Evolutionary conservation across 2,888 invertebrate genomes (phyloP), one percentile per base, ranked within the genome.

Genomic region (Drosophila siamana): DNA sequence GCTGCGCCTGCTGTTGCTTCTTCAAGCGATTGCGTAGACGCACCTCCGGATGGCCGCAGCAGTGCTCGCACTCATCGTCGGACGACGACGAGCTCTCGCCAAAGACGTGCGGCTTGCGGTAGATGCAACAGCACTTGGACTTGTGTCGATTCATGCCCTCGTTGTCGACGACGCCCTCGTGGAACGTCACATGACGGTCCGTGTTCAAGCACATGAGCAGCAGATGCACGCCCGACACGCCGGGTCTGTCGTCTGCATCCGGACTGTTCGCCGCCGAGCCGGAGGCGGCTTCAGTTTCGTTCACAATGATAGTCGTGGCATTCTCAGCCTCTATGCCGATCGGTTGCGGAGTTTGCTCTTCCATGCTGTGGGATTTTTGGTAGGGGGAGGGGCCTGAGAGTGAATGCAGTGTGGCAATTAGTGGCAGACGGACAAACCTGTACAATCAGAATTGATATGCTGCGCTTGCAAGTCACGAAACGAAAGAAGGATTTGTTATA

Each of bases 51-150:
- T 87, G 87, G 0, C 82, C 87, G 7, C 65, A 86, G 9, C 82
- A 83, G 8, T 88, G 62, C 15, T 84, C 85, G 47, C 88, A 71
- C 41, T 83, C 88, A 22, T 89, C 89, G 28, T 83, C 89, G n/a
- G 82, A 64, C 0, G 86, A 85, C 1, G 89, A 89, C 19, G 75
- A 87, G 16, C 82, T 85, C 55, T 74, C 69, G 16, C 51, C 79
- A 3, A 74, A 89, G 5, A n/a, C 52, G 0, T 81, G 78, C 8
- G 74, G 85, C 48, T 67, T 87, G 7, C 48, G 63, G 36, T 87
- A 87, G 15, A 87, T 69, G 69, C 82, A 83, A 9, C 86, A 85
- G 60, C 89, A 87, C 13, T 87, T 89, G 8, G 86, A 81, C 8
- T 68, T 89, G 26, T 65, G 69, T 0, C 82, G 67, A 48, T 81